Conservation (phyloP, 2,797 vertebrate species). For the Craterocephalus amniculus region DNA sequence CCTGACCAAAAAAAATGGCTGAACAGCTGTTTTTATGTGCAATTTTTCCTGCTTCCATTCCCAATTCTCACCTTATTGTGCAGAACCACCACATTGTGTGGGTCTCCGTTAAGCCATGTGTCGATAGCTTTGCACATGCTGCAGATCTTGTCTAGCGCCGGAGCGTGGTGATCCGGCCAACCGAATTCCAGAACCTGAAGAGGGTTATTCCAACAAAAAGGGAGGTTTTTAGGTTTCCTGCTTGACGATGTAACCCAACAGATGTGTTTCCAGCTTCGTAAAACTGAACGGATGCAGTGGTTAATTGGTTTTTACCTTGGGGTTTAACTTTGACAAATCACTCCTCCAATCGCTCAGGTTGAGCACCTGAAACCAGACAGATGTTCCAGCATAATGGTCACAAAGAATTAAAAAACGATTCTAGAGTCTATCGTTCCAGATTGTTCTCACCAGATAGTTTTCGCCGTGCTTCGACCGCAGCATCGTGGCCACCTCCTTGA, state of each 20-base stretch:
- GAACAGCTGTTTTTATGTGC: too few relatives aligned
- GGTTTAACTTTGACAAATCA: conserved; percentile 90
- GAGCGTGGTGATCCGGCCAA: conserved; percentile 95
- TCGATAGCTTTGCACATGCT: conserved; percentile 98
- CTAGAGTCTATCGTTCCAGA: background rate
- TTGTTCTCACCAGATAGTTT: conserved; percentile 89
- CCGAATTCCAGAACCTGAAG: conserved; percentile 94
- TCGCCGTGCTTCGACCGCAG: conserved; percentile 94
- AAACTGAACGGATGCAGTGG: background rate
- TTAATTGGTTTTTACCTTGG: conserved; percentile 81
- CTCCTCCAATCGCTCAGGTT: conserved; percentile 91
- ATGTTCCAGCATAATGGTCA: background rate
- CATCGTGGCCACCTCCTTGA: conserved; percentile 95
- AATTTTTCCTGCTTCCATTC: too few relatives aligned
- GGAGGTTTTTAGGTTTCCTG: background rate
- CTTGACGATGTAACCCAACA: background rate
- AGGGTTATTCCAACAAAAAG: background rate
- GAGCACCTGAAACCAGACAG: conserved; percentile 86
- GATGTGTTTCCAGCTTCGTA: background rate
- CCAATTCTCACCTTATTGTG: conserved; percentile 89
- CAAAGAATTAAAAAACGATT: background rate
- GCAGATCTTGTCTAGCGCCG: conserved; percentile 96
- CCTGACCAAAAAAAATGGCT: background rate
- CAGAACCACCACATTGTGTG: conserved; percentile 91
- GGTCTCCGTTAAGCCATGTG: conserved; percentile 91